Evolutionary conservation across 2,797 vertebrate species (phyloP).

Genomic region (Gadopsis bispinosus): DNA sequence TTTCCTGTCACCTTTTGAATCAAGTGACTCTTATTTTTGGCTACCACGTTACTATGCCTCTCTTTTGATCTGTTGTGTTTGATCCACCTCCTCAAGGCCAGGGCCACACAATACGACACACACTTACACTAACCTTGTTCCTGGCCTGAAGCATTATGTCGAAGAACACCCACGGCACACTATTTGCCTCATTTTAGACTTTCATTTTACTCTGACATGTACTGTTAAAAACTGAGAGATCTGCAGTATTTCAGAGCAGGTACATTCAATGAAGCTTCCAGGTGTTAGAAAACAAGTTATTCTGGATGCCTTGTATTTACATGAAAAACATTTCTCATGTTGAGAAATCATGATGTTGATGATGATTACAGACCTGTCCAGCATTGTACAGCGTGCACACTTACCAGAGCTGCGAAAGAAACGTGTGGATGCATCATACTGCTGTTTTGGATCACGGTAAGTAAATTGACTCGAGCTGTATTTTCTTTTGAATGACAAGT

Average conservation of each 20-base stretch:
- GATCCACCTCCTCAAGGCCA: slow-evolving; percentile 10
- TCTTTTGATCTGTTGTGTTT: slow-evolving; percentile 17
- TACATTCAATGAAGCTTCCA: background rate
- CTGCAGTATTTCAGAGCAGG: background rate
- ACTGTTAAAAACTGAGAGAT: background rate
- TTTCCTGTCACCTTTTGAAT: slow-evolving; percentile 39
- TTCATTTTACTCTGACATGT: background rate
- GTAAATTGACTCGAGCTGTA: too few relatives aligned
- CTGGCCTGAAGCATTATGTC: slow-evolving; percentile 6
- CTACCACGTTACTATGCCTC: slow-evolving; percentile 12
- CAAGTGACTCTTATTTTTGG: slow-evolving; percentile 30
- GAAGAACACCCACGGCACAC: background rate
- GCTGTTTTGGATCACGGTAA: too few relatives aligned
- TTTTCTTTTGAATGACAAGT: too few relatives aligned
- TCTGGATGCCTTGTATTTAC: background rate
- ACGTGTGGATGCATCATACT: too few relatives aligned
- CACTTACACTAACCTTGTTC: background rate
- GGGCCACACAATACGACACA: slow-evolving; percentile 2
- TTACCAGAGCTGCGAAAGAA: too few relatives aligned
- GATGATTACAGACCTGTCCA: background rate
- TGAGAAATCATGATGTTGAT: background rate
- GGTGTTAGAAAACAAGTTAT: background rate
- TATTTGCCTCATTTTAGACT: slow-evolving; percentile 16
- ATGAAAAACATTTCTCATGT: background rate
- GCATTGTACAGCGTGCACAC: too few relatives aligned